Conservation (phyloP, 37 sponge, comb jelly and placozoan genomes). For the Cladorhizidae sp. region DNA sequence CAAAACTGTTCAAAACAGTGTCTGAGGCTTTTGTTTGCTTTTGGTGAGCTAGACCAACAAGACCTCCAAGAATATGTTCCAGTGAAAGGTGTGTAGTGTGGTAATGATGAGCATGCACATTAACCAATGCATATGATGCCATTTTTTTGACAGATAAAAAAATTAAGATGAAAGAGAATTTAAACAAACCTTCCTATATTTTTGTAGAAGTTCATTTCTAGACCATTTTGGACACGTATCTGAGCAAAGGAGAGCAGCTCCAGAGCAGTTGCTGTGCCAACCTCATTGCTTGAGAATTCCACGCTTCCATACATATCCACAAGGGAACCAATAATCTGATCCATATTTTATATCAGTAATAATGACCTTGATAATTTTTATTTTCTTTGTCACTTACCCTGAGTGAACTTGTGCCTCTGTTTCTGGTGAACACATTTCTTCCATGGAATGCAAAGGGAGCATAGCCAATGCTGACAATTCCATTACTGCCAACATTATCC, state of each 20-base stretch:
- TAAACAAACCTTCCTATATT: conserved; percentile 49
- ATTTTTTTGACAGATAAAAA: no score
- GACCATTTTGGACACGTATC: background rate
- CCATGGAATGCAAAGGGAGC: conserved; percentile 35
- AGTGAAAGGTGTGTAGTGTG: no score
- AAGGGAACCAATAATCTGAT: conserved; percentile 36
- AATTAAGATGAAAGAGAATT: background rate
- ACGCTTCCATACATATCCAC: conserved; percentile 30
- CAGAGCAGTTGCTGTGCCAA: conserved; percentile 14
- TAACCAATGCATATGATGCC: no score
- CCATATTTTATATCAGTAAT: background rate
- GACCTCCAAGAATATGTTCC: no score
- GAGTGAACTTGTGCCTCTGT: conserved; percentile 30
- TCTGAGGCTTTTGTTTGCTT: no score
- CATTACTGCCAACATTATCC: conserved; percentile 44
- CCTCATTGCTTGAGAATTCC: conserved; percentile 26
- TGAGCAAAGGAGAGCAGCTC: conserved; percentile 61
- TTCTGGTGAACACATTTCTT: conserved; percentile 25
- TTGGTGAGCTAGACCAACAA: no score
- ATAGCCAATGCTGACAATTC: conserved; percentile 49
- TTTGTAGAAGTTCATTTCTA: conserved; percentile 23
- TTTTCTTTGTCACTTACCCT: conserved; percentile 5
- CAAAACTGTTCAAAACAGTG: no score
- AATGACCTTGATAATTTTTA: background rate
- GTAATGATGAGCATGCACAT: no score